Evolutionary conservation across 2,888 invertebrate genomes (phyloP), one percentile per base, ranked within the genome.

Genomic region (Diarsia rubi): DNA sequence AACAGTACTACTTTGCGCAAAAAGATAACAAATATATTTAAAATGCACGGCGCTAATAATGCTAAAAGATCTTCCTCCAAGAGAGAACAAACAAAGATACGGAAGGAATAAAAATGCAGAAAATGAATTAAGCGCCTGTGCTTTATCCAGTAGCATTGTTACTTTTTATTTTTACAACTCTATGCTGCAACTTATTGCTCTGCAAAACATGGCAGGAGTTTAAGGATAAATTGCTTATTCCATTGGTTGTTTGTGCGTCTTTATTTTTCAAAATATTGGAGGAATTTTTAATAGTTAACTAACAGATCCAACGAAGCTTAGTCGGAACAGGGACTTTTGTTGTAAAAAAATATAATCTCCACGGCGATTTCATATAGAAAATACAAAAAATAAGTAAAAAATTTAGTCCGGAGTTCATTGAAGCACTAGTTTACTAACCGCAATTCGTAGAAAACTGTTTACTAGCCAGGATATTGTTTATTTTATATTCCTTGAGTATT

Each of bases 51-150:
- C 21, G 21, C 37, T 67, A 75, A 76, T 81, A 76, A 68, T 27
- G 67, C 68, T 75, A 54, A n/a, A 68, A 68, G 37, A 81, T 52
- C 6, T 44, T 37, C 37, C 11, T 68, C 14, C 19, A 52, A 65
- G 21, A 49, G 21, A 81, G 67, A 79, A 81, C 19, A 79, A 82
- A 79, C 60, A 83, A 83, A 65, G 42, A 49, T 49, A 68, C 19
- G 45, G n/a, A 27, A 62, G 12, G n/a, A 76, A 54, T 69, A 82
- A 66, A 70, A 82, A 63, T 52, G n/a, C 54, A 78, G 27, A 62
- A 69, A 70, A 74, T 54, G 21, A 79, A 80, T 31, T 64, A 64
- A 79, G 24, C 54, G 54, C 69, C 75, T 81, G 74, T 54, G 31
- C 57, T 80, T 74, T 44, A 82, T 69, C 63, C 16, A 37, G 0